phyloP scores from a whole-genome alignment of 2,888 invertebrate species.

The Pyrrhosoma nymphula region DNA sequence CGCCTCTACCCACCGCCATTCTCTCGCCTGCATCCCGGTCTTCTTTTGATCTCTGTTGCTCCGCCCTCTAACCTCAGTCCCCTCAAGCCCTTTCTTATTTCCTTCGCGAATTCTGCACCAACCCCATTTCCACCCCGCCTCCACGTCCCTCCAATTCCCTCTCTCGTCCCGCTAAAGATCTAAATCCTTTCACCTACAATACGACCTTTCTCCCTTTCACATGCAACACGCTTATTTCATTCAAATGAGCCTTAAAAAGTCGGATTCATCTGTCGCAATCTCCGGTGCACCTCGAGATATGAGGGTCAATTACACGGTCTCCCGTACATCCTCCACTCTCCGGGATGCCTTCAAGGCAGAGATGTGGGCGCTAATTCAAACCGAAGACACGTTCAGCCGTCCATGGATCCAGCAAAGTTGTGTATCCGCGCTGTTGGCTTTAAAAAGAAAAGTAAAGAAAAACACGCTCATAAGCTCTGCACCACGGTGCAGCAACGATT shows the following conservation, averaged over 20 bases:
- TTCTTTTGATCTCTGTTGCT: slow-evolving; percentile 19
- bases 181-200: not conserved
- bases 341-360: not conserved
- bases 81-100: not conserved
- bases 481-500: not conserved
- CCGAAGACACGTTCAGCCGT: not conserved
- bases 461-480: not conserved
- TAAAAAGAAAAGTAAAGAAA: not conserved
- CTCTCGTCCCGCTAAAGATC: not conserved
- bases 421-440: not conserved
- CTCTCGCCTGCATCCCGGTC: not conserved
- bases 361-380: slow-evolving; percentile 33
- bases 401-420: not conserved
- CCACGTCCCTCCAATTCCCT: not conserved
- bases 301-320: slow-evolving; percentile 40
- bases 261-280: slow-evolving; percentile 51
- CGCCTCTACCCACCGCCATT: not conserved
- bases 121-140: not conserved
- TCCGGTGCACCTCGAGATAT: not conserved
- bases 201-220: slow-evolving; percentile 18
- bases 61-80: not conserved
- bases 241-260: slow-evolving; percentile 40
- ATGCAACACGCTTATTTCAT: slow-evolving; percentile 40
- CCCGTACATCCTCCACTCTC: not conserved
- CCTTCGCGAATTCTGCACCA: not conserved